These are phyloP conservation scores for Bubo scandiacus DNA, from an alignment of 2,113 vertebrate genomes.

Conservation along the genomic window DNA sequence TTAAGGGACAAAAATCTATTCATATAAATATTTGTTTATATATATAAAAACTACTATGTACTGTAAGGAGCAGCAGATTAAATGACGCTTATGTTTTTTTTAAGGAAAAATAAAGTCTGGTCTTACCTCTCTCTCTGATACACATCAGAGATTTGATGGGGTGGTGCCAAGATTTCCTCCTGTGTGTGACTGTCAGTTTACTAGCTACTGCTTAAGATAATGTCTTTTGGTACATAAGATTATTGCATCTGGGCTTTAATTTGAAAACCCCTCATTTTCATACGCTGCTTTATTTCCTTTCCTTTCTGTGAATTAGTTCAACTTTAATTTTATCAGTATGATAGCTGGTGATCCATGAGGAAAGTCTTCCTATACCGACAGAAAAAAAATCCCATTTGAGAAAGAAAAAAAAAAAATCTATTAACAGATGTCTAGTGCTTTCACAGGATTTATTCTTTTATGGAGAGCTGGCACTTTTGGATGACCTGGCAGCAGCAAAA, in stretches of 20 bases:
- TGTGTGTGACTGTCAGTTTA: background rate
- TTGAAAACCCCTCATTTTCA: background rate
- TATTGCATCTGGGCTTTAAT: background rate
- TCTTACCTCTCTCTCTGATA: background rate
- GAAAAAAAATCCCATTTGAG: conserved; percentile 12
- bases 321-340: background rate
- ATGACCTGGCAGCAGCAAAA: conserved; percentile 35
- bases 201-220: background rate
- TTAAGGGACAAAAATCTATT: background rate
- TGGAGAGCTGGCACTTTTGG: conserved; percentile 7
- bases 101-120: background rate
- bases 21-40: background rate
- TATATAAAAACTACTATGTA: background rate
- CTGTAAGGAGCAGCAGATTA: background rate
- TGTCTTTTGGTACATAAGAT: background rate
- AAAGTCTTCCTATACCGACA: background rate
- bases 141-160: background rate
- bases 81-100: background rate
- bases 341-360: background rate
- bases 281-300: background rate
- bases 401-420: background rate
- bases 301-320: background rate
- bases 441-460: conserved; percentile 38
- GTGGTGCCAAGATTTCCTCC: background rate
- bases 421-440: conserved; percentile 14